These are phyloP conservation scores for Megaptera novaeangliae DNA, from an alignment of 2,113 vertebrate species.

Conservation along the genomic window DNA sequence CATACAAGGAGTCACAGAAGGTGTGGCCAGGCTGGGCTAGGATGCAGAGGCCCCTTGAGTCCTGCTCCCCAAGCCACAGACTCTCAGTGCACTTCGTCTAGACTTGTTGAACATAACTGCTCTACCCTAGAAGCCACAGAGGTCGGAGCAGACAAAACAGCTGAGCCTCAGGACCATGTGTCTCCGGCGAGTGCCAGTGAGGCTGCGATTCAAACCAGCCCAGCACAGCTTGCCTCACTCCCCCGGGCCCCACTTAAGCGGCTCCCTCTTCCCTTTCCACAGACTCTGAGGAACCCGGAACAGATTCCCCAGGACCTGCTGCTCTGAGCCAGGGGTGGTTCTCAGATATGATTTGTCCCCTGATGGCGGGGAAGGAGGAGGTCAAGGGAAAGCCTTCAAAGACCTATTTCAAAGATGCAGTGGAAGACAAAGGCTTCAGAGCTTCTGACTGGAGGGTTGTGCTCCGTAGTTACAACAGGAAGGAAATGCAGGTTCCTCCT, in stretches of 20 bases:
- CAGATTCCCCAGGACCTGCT: not conserved
- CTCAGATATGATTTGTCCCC: not conserved
- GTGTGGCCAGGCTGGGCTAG: accelerated
- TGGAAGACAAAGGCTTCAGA: not conserved
- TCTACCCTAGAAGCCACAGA: not conserved
- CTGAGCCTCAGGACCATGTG: not conserved
- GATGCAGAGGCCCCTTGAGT: too few relatives aligned
- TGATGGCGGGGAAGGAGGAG: not conserved
- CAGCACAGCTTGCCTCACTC: not conserved
- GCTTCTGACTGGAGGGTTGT: not conserved
- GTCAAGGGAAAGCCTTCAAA: not conserved
- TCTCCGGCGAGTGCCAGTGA: not conserved
- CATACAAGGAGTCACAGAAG: not conserved
- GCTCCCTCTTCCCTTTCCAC: not conserved
- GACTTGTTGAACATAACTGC: not conserved
- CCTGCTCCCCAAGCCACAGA: not conserved
- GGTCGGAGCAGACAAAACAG: not conserved
- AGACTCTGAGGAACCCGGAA: not conserved
- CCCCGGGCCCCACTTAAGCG: not conserved
- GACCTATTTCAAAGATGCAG: not conserved
- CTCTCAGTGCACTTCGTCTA: accelerated
- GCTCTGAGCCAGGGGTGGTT: not conserved
- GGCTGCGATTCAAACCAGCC: not conserved
- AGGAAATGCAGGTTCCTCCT: not conserved
- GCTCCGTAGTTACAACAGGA: not conserved